Evolutionary conservation across 2,888 invertebrate genomes (phyloP), one percentile per base, ranked within the genome.

Genomic region (Dysmachus trigonus): DNA sequence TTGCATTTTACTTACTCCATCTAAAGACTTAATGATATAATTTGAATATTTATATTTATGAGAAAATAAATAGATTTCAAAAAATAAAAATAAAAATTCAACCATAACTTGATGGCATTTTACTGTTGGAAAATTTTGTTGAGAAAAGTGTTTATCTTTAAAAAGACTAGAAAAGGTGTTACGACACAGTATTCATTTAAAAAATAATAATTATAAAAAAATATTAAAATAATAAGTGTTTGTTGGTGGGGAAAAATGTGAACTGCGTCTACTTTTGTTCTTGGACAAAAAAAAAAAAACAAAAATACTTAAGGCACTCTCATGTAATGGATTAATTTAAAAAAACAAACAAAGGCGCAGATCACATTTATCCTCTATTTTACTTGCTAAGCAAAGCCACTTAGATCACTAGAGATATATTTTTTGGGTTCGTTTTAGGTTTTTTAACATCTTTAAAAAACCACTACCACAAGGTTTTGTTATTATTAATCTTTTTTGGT

Each of bases 121-220:
- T 33, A 8, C 33, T 41, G 13, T 71, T 83, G 83, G 71, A 72
- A 72, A 72, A 83, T 47, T 15, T 83, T 83, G 71, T 38, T 71
- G 35, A n/a, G 27, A 77, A 41, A 41, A 71, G 13, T 33, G 73
- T n/a, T 73, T 73, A 30, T 2, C 7, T 31, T 73, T 73, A 73
- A 30, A n/a, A 83, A 83, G 83, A 83, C 83, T 83, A 83, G 83
- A 83, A 72, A 53, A 83, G 30, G 22, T 83, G 83, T 83, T 83
- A 72, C 72, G 35, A 72, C 72, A 83, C 71, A 83, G 83, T 71
- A 41, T 83, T n/a, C 33, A 10, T 81, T 31, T 31, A 31, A 53
- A 79, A 22, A 53, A 47, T 41, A 18, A 62, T 62, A 62, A 62
- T 62, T 22, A 62, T 62, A 62, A 62, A 62, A 53, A 81, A 73